Base-by-base conservation (phyloP, 2,797 vertebrate genomes). In the Graptemys geographica region DNA sequence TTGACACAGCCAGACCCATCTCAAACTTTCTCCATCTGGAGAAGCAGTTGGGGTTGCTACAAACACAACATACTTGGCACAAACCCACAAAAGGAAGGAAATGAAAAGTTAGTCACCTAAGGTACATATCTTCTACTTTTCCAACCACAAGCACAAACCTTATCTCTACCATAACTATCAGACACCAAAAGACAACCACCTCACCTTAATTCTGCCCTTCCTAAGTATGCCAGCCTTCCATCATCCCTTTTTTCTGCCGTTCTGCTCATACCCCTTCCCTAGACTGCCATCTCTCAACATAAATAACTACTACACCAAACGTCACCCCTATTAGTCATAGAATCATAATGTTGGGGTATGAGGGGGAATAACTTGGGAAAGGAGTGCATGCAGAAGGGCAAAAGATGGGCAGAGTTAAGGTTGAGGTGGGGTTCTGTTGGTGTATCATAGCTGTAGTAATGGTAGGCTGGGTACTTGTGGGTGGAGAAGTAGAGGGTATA, bases 1-100 rank as follows among this genome's bases (percentile, higher is more conserved):
- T 11, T 23, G 19, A 33, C 72, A 13, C 31, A 11, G 47, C 0
- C 0, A 81, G 78, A 76, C 11, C 0, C 0, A 59, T 31, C 31
- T 49, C 37, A 83, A 69, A 49, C 5, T 13, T 4, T 81, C 44
- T 87, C 81, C 90, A 72, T 31, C 92, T 80, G 72, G 52, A 59
- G 33, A 78, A 94, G 72, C 37, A 83, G 47, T 16, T 47, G 37
- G 52, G 79, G 56, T 49, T 53, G 31, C 56, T 31, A 56, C 16
- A 31, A 28, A 74, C 65, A 23, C 69, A 83, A 65, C 19, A 11
- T 18, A 28, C 74, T 37, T 81, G 79, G 21, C 21, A 23, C 3
- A 49, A 74, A 84, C 5, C 23, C 74, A 56, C 5, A 31, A 47
- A 16, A 62, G 16, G 84, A 89, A 88, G 41, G 88, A 59, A 52